Base-by-base conservation (phyloP, 30 jellyfish, hydroid and myxozoan species). In the Aurelia coerulea region DNA sequence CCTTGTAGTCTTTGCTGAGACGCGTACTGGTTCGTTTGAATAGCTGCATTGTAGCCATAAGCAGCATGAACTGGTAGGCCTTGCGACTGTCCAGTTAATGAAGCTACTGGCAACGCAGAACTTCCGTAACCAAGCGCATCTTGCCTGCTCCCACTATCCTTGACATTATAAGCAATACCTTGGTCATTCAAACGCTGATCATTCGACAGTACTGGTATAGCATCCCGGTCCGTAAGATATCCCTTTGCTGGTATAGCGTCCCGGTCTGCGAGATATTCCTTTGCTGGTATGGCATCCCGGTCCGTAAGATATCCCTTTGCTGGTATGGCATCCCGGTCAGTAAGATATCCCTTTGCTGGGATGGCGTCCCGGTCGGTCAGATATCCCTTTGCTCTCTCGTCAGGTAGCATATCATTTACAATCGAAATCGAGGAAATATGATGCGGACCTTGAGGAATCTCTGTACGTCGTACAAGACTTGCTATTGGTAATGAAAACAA, bases 401-500 rank as follows among this genome's bases (percentile, higher is more conserved):
- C 87, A 3, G 93, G 80, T 13, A 73, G 62, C 93, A 84, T 84
- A 59, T 84, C 93, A 34, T 84, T 84, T 13, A 84, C 78, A 13
- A 84, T 74, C 4, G 93, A 84, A 15, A 84, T 64, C 2, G 93
- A 56, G 18, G 93, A 84, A 23, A 84, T 56, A 37, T 84, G 93
- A 42, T 84, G 88, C 33, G 83, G 76, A 39, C 86, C 80, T 62
- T 59, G 70, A 4, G 93, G 93, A 17, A 84, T 84, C 19, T 84
- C 88, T 5, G 93, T 73, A 5, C 88, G 74, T 8, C 88, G 82
- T 2, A 84, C 93, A 42, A 84, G 88, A 73, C 68, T 84, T 15
- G 93, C 88, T 7, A 84, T 84, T 1, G 93, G 93, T 42, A 84
- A 65, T 46, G 93, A 84, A 63, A 84, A 84, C 67, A 84, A 12